phyloP scores from a whole-genome alignment of 2,888 invertebrate genomes.

The Pemphredon lugubris region DNA sequence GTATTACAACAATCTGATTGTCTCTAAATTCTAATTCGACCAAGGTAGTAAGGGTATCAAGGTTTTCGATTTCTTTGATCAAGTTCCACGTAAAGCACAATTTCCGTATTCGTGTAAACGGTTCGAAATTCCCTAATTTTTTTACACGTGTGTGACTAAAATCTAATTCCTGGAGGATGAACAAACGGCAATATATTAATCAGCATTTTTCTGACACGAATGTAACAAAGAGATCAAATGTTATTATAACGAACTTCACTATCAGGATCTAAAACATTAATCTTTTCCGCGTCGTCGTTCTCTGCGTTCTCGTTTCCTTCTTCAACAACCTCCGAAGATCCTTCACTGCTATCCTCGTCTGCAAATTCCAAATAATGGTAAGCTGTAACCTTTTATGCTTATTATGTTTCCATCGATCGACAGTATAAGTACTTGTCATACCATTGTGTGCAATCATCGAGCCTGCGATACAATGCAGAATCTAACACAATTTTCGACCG shows the following conservation, averaged over 20 bases:
- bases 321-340: constrained; percentile 68
- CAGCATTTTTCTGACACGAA: too few relatives aligned
- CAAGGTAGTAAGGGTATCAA: constrained; percentile 88
- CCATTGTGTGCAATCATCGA: constrained; percentile 59
- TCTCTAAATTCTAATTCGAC: constrained; percentile 97
- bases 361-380: constrained; percentile 24
- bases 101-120: constrained; percentile 88
- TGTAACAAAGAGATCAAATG: too few relatives aligned
- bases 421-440: constrained; percentile 21
- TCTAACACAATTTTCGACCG: too few relatives aligned
- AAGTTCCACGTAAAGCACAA: constrained; percentile 96
- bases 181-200: constrained; percentile 1
- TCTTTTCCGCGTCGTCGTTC: constrained; percentile 83
- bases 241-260: constrained; percentile 79
- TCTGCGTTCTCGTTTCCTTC: constrained; percentile 66
- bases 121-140: constrained; percentile 92
- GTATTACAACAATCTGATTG: constrained; percentile 96
- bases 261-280: constrained; percentile 86
- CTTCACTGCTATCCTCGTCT: constrained; percentile 72
- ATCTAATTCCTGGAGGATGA: constrained; percentile 85
- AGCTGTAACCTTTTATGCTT: background rate
- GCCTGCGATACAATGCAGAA: background rate
- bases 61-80: constrained; percentile 96
- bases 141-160: constrained; percentile 94
- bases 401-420: background rate